Conservation (phyloP, 2,797 vertebrate species). For the Phalanger gymnotis region DNA sequence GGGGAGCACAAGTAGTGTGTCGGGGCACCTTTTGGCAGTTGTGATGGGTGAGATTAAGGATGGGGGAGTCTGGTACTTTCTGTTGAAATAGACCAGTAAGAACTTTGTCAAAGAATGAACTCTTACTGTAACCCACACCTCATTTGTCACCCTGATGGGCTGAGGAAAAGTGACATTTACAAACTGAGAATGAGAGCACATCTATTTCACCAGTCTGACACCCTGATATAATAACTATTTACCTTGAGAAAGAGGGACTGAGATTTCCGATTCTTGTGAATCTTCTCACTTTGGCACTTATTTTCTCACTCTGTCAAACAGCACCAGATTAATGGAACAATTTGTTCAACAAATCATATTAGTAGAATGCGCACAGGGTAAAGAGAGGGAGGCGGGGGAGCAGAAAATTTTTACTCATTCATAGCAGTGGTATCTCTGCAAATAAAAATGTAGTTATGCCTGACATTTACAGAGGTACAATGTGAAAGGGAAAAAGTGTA, state of each 20-base stretch:
- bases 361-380: constrained; percentile 90
- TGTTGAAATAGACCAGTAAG: constrained; percentile 86
- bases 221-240: constrained; percentile 99
- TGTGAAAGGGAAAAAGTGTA: constrained; percentile 89
- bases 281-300: constrained; percentile 92
- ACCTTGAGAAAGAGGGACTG: constrained; percentile 94
- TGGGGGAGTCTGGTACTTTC: constrained; percentile 65
- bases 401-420: constrained; percentile 88
- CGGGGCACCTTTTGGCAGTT: constrained; percentile 64
- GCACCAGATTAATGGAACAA: constrained; percentile 95
- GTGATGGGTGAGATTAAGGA: constrained; percentile 21
- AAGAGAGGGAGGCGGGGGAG: constrained; percentile 88
- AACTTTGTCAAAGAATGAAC: constrained; percentile 91
- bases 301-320: constrained; percentile 92
- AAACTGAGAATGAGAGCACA: constrained; percentile 93
- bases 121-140: constrained; percentile 91
- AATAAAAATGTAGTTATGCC: constrained; percentile 93
- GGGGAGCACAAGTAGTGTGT: constrained; percentile 42
- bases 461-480: constrained; percentile 93
- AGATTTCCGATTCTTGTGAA: constrained; percentile 92
- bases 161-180: constrained; percentile 99
- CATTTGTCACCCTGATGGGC: constrained; percentile 97
- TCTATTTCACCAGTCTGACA: constrained; percentile 91
- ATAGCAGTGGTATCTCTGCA: constrained; percentile 90
- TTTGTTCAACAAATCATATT: constrained; percentile 97